These are phyloP conservation scores for Bradynema listronoti DNA, from an alignment of 1,140 invertebrate species.

Conservation along the genomic window DNA sequence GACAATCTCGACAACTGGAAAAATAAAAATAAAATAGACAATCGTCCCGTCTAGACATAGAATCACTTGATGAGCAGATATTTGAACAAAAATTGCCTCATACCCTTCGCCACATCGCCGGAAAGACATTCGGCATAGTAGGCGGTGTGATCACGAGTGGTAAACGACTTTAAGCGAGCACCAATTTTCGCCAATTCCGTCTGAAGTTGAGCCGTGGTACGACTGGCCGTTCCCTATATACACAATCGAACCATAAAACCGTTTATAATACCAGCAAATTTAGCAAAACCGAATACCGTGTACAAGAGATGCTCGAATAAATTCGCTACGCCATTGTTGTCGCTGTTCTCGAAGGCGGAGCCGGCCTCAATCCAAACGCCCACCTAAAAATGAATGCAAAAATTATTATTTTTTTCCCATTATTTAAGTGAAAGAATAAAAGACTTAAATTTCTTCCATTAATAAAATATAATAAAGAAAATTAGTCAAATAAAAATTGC, in stretches of 20 bases:
- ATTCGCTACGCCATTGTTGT: slow-evolving; percentile 97
- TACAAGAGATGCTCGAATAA: slow-evolving; percentile 99
- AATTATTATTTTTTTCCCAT: too few species aligned
- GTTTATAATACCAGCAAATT: slow-evolving; percentile 11
- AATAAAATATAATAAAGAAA: too few species aligned
- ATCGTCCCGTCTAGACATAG: not conserved
- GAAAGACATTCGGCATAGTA: slow-evolving; percentile 95
- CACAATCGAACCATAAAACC: too few species aligned
- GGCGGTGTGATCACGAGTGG: slow-evolving; percentile 94
- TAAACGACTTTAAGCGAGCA: slow-evolving; percentile 96
- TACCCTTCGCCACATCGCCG: slow-evolving; percentile 74
- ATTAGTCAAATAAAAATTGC: too few species aligned
- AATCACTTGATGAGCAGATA: not conserved
- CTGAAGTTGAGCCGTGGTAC: slow-evolving; percentile 86
- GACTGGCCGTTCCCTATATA: slow-evolving; percentile 78
- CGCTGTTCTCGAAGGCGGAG: slow-evolving; percentile 83
- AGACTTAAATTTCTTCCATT: too few species aligned
- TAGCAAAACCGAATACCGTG: slow-evolving; percentile 66
- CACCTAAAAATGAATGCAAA: slow-evolving; percentile 61
- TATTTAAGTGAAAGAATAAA: too few species aligned
- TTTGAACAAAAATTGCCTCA: slow-evolving; percentile 2
- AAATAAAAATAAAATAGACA: not conserved
- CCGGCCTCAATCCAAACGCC: slow-evolving; percentile 99
- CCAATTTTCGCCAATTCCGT: slow-evolving; percentile 97
- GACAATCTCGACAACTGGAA: slow-evolving; percentile 80